Base-by-base conservation (phyloP, 2,888 invertebrate species). In the Tolmerus cingulatus region DNA sequence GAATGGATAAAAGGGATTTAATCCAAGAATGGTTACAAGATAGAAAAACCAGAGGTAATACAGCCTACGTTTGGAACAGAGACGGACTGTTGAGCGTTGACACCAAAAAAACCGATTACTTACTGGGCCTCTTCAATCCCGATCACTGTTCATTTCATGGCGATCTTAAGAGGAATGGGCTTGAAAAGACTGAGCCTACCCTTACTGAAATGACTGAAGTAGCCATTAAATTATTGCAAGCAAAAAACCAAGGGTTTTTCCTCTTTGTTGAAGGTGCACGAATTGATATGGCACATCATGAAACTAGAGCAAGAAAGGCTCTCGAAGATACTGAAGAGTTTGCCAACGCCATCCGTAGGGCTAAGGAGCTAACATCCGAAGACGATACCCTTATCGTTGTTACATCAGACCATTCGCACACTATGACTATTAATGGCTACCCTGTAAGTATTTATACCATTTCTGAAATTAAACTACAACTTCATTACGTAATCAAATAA, bases 341-440 rank as follows among this genome's bases (percentile, higher is more conserved):
- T 87, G 94, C 96, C 34, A 94, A 95, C 88, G 96, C 97, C 0
- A 94, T 97, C 9, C 92, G 94, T 90, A 92, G 93, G 81, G 96
- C 97, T 0, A 89, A 94, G 66, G 92, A 94, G 74, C 92, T 96
- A 92, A 95, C 96, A 0, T 93, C 94, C 86, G 91, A 92, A 0
- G 93, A 95, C 0, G 96, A 98, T 40, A 97, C 97, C 0, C 92
- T 98, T 14, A 94, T 97, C 5, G 94, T 97, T 0, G 97, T 96
- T 2, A 96, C 97, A 0, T 94, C 97, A 1, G 97, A 97, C 91
- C 97, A 97, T 90, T 95, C 95, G 0, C 97, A 97, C 91, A 95
- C 96, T 0, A 94, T 97, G 94, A 94, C 95, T 7, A 94, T 96
- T 86, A 94, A 94, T 81, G 97, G 97, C 0, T 97, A 97, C 90